Conservation (phyloP, 1,140 invertebrate species). For the Eupeodes corollae region DNA sequence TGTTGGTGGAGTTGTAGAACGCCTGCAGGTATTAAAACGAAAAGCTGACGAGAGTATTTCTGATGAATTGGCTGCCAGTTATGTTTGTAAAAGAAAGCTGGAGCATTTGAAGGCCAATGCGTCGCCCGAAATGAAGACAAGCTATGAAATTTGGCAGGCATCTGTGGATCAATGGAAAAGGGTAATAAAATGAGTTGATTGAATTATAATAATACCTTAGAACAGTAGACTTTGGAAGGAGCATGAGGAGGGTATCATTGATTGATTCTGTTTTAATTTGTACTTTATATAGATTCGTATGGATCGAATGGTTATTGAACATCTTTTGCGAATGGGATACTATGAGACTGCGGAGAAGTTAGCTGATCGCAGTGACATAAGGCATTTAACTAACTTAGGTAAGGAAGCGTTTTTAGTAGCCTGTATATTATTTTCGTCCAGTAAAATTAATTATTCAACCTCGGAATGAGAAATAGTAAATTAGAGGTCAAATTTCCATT, state of each 20-base stretch:
- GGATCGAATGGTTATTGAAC: constrained; percentile 92
- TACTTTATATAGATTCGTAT: constrained; percentile 52
- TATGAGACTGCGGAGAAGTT: constrained; percentile 84
- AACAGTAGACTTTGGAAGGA: too few relatives aligned
- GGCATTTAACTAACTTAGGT: constrained; percentile 80
- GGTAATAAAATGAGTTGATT: not conserved
- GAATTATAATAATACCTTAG: too few relatives aligned
- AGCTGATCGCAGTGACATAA: constrained; percentile 68
- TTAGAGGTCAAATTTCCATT: too few relatives aligned
- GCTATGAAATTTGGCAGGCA: constrained; percentile 39
- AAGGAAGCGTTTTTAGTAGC: constrained; percentile 38
- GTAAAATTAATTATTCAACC: too few relatives aligned
- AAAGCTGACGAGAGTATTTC: constrained; percentile 87
- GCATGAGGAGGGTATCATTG: too few relatives aligned
- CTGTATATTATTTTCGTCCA: constrained; percentile 1
- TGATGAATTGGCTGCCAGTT: constrained; percentile 75
- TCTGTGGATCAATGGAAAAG: constrained; percentile 63
- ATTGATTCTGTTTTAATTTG: not conserved
- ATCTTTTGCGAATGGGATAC: constrained; percentile 89
- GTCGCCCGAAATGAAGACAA: constrained; percentile 9
- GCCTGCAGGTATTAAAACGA: constrained; percentile 79
- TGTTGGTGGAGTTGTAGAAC: constrained; percentile 79
- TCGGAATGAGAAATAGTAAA: too few relatives aligned
- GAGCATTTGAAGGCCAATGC: constrained; percentile 82
- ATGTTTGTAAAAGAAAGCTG: constrained; percentile 69